phyloP scores from a whole-genome alignment of 1,140 invertebrate genomes.

The Bombus difficillimus region DNA sequence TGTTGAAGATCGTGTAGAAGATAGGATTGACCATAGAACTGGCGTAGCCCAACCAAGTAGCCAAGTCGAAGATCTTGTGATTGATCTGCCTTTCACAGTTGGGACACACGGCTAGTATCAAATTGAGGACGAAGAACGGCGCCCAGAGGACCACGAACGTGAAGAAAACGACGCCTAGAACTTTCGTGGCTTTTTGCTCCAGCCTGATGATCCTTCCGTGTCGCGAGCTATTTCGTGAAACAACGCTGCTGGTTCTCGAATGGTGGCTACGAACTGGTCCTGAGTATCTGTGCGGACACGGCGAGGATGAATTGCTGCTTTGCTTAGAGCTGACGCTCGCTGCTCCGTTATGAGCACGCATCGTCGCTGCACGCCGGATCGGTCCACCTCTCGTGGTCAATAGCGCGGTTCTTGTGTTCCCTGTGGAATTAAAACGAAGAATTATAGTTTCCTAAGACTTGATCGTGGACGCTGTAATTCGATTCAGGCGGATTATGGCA shows the following conservation, averaged over 20 bases:
- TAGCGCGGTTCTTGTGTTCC: conserved; percentile 79
- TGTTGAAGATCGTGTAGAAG: conserved; percentile 97
- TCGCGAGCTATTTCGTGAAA: conserved; percentile 90
- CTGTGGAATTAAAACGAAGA: conserved; percentile 53
- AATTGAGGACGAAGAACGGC: conserved; percentile 95
- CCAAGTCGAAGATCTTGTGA: conserved; percentile 91
- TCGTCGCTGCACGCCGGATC: conserved; percentile 83
- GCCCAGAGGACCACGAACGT: conserved; percentile 97
- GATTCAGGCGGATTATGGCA: too few relatives aligned
- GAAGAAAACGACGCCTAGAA: conserved; percentile 95
- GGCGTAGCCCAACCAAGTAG: conserved; percentile 95
- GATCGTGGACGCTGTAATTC: too few relatives aligned
- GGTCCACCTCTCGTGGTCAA: conserved; percentile 78
- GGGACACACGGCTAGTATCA: conserved; percentile 90
- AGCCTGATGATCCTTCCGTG: conserved; percentile 91
- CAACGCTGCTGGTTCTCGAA: conserved; percentile 89
- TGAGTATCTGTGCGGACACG: conserved; percentile 79
- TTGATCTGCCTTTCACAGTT: conserved; percentile 89
- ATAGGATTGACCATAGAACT: conserved; percentile 97
- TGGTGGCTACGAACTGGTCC: conserved; percentile 85
- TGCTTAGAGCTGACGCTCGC: conserved; percentile 70
- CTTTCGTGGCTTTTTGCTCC: conserved; percentile 97
- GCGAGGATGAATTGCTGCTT: conserved; percentile 77
- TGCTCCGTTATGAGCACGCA: conserved; percentile 83
- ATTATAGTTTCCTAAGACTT: background rate